These are phyloP conservation scores for Gavialis gangeticus DNA, from an alignment of 2,113 vertebrate species.

Conservation along the genomic window DNA sequence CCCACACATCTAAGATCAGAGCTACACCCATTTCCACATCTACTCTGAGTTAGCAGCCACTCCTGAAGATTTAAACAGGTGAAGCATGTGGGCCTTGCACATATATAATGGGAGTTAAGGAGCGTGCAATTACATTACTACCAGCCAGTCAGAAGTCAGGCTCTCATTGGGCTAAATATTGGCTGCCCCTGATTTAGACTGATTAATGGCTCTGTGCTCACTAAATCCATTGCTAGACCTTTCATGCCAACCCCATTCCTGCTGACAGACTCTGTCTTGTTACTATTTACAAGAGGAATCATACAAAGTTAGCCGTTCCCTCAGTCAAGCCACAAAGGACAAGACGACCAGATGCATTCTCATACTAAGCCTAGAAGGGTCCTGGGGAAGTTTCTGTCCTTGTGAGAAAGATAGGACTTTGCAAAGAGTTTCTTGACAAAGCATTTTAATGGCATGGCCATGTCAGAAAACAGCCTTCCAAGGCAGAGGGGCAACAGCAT, in stretches of 20 bases:
- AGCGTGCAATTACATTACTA: not conserved
- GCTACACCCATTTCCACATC: fast-evolving
- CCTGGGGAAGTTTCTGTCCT: not conserved
- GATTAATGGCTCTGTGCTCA: not conserved
- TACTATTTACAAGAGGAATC: not conserved
- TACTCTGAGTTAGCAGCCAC: fast-evolving
- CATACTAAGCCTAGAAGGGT: not conserved
- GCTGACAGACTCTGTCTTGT: not conserved
- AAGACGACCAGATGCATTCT: not conserved
- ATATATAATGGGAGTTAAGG: not conserved
- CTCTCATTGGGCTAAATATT: not conserved
- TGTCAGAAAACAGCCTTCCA: not conserved
- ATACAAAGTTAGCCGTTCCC: not conserved
- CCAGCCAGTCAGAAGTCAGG: not conserved
- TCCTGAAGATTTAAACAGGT: not conserved
- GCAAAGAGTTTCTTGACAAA: not conserved
- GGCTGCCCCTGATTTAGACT: not conserved
- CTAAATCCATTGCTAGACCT: not conserved
- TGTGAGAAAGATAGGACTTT: not conserved
- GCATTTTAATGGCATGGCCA: not conserved
- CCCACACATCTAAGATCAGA: fast-evolving
- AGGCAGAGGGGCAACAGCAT: not conserved
- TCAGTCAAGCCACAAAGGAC: not conserved
- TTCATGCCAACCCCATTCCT: not conserved
- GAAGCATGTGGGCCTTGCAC: not conserved